A percentile compares a stretch with the other conserved stretches of the same genome.
These are phyloP conservation scores for Heteromyza rotundicornis DNA, from an alignment of 2,888 invertebrate species.

Conservation along the genomic window DNA sequence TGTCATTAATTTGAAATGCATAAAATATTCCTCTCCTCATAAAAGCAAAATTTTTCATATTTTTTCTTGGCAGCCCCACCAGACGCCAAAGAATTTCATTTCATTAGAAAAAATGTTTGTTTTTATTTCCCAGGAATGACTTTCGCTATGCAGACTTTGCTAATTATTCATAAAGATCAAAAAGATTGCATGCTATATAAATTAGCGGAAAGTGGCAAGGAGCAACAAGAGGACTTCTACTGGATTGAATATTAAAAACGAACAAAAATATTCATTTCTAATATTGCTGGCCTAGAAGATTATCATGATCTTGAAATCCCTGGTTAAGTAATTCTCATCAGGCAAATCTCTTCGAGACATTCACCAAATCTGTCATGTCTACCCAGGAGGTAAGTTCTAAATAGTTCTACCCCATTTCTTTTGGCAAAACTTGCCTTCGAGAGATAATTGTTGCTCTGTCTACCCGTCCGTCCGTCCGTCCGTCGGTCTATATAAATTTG, in stretches of 20 bases:
- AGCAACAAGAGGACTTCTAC: too few relatives aligned
- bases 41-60: slow-evolving; percentile 10
- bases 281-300: not conserved
- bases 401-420: slow-evolving; percentile 13
- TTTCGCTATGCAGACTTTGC: slow-evolving; percentile 46
- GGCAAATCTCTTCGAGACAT: not conserved
- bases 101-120: too few relatives aligned
- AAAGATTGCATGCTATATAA: slow-evolving; percentile 58
- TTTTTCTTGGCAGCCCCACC: not conserved
- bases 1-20: slow-evolving; percentile 30
- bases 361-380: slow-evolving; percentile 35
- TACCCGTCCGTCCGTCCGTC: too few relatives aligned
- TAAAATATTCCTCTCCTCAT: slow-evolving; percentile 18
- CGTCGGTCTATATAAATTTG: too few relatives aligned
- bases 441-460: too few relatives aligned
- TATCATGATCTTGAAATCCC: not conserved
- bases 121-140: too few relatives aligned
- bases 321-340: not conserved
- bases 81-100: not conserved
- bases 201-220: slow-evolving; percentile 32
- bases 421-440: too few relatives aligned
- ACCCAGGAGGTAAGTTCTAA: slow-evolving; percentile 38
- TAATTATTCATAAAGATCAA: slow-evolving; percentile 57
- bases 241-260: too few relatives aligned
- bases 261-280: not conserved